Evolutionary conservation across 2,797 vertebrate species (phyloP).

Genomic region (Leucoraja ocellata): DNA sequence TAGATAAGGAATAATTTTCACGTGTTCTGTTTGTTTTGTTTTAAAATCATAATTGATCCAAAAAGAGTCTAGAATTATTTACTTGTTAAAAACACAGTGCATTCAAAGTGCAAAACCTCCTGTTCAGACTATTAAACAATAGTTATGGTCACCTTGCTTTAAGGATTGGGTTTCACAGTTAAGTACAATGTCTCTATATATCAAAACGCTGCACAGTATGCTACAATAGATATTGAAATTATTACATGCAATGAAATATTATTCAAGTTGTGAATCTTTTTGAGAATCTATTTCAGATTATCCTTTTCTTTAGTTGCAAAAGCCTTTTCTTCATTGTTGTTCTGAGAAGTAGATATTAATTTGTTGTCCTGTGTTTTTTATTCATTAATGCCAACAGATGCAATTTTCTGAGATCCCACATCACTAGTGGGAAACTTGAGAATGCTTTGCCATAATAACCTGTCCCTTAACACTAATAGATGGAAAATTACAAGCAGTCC

Average conservation of each 20-base stretch:
- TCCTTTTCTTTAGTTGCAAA: neutral
- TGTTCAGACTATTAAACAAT: neutral
- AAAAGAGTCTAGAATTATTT: neutral
- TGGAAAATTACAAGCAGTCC: neutral
- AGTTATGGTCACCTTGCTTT: neutral
- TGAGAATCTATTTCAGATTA: neutral
- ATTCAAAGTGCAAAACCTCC: neutral
- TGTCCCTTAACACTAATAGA: too few relatives aligned
- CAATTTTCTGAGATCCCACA: neutral
- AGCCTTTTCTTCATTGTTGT: neutral
- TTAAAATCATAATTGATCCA: neutral
- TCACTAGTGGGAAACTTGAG: neutral
- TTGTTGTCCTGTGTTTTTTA: neutral
- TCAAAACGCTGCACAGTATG: neutral
- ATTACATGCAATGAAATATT: neutral
- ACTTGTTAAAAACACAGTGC: neutral
- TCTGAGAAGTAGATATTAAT: neutral
- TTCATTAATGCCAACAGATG: neutral
- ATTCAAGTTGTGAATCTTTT: neutral
- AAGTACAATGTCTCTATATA: neutral
- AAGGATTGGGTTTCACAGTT: neutral
- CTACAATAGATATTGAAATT: neutral
- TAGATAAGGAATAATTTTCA: neutral
- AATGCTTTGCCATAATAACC: neutral
- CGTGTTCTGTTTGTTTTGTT: constrained; percentile 15